Evolutionary conservation across 2,113 vertebrate genomes (phyloP).

Genomic region (Cathartes aura): DNA sequence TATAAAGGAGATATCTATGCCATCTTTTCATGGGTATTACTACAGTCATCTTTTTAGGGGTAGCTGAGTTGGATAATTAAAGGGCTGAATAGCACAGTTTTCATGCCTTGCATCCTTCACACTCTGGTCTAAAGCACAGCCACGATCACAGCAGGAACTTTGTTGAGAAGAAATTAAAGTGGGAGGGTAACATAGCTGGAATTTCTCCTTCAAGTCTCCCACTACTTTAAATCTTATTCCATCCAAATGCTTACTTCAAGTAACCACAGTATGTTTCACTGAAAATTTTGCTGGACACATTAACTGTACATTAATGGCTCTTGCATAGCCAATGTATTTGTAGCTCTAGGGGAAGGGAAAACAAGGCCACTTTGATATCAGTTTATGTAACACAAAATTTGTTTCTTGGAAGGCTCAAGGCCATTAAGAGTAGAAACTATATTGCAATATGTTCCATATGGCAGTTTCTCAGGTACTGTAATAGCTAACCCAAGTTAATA

Average conservation of each 20-base stretch:
- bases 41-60: not conserved
- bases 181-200: slow-evolving; percentile 44
- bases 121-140: slow-evolving; percentile 3
- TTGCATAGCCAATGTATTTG: slow-evolving; percentile 26
- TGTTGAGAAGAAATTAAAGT: slow-evolving; percentile 52
- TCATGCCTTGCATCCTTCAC: not conserved
- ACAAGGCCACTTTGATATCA: slow-evolving; percentile 47
- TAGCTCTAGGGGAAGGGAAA: slow-evolving; percentile 28
- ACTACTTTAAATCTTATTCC: not conserved
- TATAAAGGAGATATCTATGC: not conserved
- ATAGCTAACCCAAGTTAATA: slow-evolving; percentile 57
- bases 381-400: slow-evolving; percentile 42
- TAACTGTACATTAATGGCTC: slow-evolving; percentile 34
- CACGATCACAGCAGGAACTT: slow-evolving; percentile 28
- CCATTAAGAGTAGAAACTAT: slow-evolving; percentile 38
- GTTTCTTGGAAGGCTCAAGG: slow-evolving; percentile 42
- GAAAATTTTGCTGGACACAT: slow-evolving; percentile 24
- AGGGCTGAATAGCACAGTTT: not conserved
- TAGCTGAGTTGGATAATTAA: not conserved
- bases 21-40: not conserved
- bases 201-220: slow-evolving; percentile 59
- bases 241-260: slow-evolving; percentile 27
- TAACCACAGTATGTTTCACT: not conserved
- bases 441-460: slow-evolving; percentile 38
- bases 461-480: slow-evolving; percentile 57